Base-by-base conservation (phyloP, 2,797 vertebrate genomes). In the Melanotaenia pygmaea region DNA sequence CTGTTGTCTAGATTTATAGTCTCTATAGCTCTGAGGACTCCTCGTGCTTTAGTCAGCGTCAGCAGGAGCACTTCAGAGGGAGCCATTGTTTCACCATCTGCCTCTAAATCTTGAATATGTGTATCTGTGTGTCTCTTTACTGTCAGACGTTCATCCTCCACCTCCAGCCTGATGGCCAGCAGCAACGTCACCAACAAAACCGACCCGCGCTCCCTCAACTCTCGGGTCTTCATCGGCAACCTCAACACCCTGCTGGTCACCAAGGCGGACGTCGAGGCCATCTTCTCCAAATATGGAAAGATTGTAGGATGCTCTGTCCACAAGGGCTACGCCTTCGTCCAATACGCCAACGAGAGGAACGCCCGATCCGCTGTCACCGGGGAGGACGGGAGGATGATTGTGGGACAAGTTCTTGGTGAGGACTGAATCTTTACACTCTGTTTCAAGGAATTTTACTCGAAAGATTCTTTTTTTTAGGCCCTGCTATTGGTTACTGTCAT, bases 121-220 rank as follows among this genome's bases (percentile, higher is more conserved):
- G 30, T 81, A 3, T 61, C 18, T 56, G 20, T 84, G 30, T 81
- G 9, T 86, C 4, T 85, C 57, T 86, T 70, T 40, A 65, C 57
- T 13, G 10, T 22, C 26, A 94, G 91, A 59, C 92, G 80, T 16
- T 87, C 93, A 3, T 86, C 86, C 13, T 80, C 91, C 37, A 9
- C 79, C 67, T 78, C 83, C 82, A 91, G 89, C 89, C 84, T 80
- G 79, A 95, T 97, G 77, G 94, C 97, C 85, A 95, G 95, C 88
- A 96, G 97, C 94, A 98, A 98, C 65, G 95, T 98, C 80, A 98
- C 97, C 90, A 98, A 98, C 93, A 98, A 97, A 91, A 98, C 94
- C 1, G 97, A 97, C 87, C 96, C 91, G 0, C 96, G 96, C 61
- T 98, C 97, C 40, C 92, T 98, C 85, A 98, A 98, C 91, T 98